Evolutionary conservation across 2,888 invertebrate species (phyloP), one percentile per base, ranked within the genome.

Genomic region (Omphaloscelis lunosa): DNA sequence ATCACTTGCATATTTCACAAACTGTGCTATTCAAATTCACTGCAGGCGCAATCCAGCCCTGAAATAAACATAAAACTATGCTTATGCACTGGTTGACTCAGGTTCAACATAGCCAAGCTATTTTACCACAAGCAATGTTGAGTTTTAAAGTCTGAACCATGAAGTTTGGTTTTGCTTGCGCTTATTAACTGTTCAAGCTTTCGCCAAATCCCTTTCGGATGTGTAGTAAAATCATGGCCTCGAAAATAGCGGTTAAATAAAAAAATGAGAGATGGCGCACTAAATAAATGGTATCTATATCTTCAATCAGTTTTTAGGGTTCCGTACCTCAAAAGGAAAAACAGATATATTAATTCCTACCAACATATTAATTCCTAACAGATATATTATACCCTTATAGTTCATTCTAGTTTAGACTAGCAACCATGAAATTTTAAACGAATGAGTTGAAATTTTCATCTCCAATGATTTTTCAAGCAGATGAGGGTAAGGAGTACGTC

Each of bases 21-120:
- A 92, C 89, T 86, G 86, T 65, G 80, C 88, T 88, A 91, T 94
- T 93, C 90, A 91, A 93, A 94, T 94, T 93, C 93, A 92, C 91
- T 93, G 92, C 93, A 92, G 89, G 89, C 91, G 88, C 89, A 92
- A 91, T 90, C 89, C 90, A 88, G 82, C 88, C 89, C 90, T 92
- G 90, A 91, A 92, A 91, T 90, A 89, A 91, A 91, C 88, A 92
- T 91, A 91, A 90, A 91, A 91, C 93, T 92, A 93, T 91, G 89
- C 89, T 90, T 91, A 91, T 91, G 89, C 91, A 90, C 89, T 87
- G 86, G 89, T 90, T 88, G 90, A 86, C 87, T 89, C 72, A 68
- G 77, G 86, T 85, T 86, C 80, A 83, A 87, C 85, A 85, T 79
- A 80, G 83, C 77, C 65, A 72, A 80, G 70, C 65, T 58, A 68